These are phyloP conservation scores for Mya arenaria DNA, from an alignment of 1,140 invertebrate genomes.

Conservation along the genomic window DNA sequence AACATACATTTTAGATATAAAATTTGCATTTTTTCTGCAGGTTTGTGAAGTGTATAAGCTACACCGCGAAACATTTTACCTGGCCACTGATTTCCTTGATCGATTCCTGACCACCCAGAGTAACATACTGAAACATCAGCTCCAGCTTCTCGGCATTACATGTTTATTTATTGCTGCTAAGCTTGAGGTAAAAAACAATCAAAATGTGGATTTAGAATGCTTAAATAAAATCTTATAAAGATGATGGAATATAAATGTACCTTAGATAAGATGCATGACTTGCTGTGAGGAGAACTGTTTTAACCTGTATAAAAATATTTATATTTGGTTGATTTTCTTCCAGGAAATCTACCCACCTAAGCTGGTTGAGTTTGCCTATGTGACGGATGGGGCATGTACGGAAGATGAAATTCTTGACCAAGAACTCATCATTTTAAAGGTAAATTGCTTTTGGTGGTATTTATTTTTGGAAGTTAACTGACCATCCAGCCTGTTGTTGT, in stretches of 20 bases:
- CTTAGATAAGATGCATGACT: too few relatives aligned
- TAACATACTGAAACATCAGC: constrained; percentile 90
- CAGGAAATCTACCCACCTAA: constrained; percentile 99
- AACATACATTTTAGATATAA: too few relatives aligned
- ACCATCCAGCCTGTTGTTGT: too few relatives aligned
- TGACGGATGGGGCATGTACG: constrained; percentile 97
- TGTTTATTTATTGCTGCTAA: constrained; percentile 98
- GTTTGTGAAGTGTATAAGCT: constrained; percentile 98
- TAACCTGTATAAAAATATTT: not conserved
- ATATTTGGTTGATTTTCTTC: constrained; percentile 49
- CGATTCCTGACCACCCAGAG: constrained; percentile 86
- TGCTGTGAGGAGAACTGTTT: too few relatives aligned
- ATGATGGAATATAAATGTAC: too few relatives aligned
- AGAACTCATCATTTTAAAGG: constrained; percentile 94
- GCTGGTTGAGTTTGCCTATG: constrained; percentile 96
- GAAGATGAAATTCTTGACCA: constrained; percentile 93
- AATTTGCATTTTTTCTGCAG: constrained; percentile 81
- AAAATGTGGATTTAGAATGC: too few relatives aligned
- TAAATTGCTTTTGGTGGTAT: too few relatives aligned
- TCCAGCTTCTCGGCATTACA: constrained; percentile 97
- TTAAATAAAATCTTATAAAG: too few relatives aligned
- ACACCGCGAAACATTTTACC: constrained; percentile 97
- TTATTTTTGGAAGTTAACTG: too few relatives aligned
- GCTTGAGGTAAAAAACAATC: constrained; percentile 92
- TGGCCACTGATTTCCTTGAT: constrained; percentile 97